phyloP scores from a whole-genome alignment of 2,113 vertebrate species.

The Trogon melanurus region DNA sequence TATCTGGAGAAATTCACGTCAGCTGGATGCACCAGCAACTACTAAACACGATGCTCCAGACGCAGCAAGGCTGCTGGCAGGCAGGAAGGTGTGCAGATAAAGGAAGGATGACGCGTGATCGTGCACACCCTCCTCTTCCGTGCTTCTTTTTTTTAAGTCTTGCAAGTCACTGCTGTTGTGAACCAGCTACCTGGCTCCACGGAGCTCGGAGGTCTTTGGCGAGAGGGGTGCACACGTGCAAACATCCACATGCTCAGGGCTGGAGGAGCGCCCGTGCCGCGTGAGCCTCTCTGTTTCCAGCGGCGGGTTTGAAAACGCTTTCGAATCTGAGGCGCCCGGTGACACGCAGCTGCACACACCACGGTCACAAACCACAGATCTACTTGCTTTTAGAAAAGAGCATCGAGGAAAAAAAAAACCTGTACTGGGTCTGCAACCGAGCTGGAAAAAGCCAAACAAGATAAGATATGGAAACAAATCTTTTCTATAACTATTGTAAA shows the following conservation, averaged over 20 bases:
- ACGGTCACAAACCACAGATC: neutral
- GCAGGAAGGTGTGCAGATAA: too few species aligned
- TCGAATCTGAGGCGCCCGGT: neutral
- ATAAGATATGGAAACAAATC: neutral
- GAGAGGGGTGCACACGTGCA: too few species aligned
- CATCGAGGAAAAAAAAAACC: neutral
- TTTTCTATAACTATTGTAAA: neutral
- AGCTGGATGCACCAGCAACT: neutral
- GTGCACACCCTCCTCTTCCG: neutral
- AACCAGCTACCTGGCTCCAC: neutral
- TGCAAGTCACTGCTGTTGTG: neutral
- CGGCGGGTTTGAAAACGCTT: neutral
- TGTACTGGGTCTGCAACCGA: neutral
- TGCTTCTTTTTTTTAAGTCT: neutral
- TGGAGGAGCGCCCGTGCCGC: neutral
- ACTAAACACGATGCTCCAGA: neutral
- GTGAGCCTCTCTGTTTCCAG: neutral
- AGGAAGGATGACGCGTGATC: rapidly evolving
- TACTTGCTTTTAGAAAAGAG: neutral
- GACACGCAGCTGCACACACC: neutral
- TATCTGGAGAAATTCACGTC: neutral
- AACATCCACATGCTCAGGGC: neutral
- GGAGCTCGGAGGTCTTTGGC: neutral
- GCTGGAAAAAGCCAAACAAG: neutral
- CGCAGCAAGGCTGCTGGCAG: neutral